Percentiles rank a stretch among this genome's conserved stretches.
Conservation (phyloP, 2,888 invertebrate species). For the Euzophera pinguis region DNA sequence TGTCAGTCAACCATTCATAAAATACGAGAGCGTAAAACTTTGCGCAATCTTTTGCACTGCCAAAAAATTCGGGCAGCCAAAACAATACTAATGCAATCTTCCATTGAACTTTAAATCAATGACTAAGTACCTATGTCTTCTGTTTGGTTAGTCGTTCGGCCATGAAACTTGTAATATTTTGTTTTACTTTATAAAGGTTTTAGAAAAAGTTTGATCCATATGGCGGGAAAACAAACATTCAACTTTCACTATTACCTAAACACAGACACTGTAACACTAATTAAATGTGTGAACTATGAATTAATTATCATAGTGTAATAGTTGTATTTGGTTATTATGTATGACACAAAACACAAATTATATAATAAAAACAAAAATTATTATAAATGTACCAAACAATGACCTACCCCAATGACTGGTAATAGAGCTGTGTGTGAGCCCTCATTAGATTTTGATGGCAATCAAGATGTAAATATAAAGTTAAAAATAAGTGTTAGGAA, state of each 20-base stretch:
- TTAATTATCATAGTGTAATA: conserved; percentile 1
- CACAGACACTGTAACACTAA: background rate
- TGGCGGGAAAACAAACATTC: conserved; percentile 4
- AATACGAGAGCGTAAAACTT: conserved; percentile 19
- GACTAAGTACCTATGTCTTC: too few relatives aligned
- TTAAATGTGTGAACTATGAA: background rate
- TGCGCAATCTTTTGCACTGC: conserved; percentile 25
- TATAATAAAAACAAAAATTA: too few relatives aligned
- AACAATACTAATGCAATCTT: background rate
- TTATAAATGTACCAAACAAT: too few relatives aligned
- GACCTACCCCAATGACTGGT: too few relatives aligned
- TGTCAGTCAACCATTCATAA: conserved; percentile 44
- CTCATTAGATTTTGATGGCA: too few relatives aligned
- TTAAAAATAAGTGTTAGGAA: too few relatives aligned
- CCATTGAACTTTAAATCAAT: too few relatives aligned
- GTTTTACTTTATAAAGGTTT: background rate
- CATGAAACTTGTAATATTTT: background rate
- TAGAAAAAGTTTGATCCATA: background rate
- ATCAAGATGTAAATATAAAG: too few relatives aligned
- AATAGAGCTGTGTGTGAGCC: too few relatives aligned
- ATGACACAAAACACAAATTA: too few relatives aligned
- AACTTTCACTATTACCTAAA: conserved; percentile 4
- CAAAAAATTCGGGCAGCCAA: conserved; percentile 1
- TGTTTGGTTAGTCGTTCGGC: background rate
- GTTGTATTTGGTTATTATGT: too few relatives aligned